These are phyloP conservation scores for Gallinago jamesoni DNA, from an alignment of 2,113 vertebrate genomes.

Conservation along the genomic window DNA sequence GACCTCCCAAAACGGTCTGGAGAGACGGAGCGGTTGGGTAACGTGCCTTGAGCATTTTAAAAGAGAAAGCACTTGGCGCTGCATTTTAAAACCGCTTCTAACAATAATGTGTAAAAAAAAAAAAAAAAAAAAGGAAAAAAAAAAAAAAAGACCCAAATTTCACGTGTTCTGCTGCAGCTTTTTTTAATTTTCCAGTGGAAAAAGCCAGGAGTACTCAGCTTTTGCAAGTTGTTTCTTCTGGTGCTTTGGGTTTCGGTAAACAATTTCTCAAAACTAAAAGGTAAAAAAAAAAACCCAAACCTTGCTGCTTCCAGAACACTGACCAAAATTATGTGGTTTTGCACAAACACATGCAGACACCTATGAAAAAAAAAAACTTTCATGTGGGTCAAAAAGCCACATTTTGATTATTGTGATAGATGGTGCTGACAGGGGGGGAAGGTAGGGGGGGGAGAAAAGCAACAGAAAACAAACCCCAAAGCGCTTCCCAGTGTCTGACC, in stretches of 20 bases:
- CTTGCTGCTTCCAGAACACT: neutral
- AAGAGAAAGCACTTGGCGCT: conserved; percentile 52
- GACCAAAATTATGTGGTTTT: conserved; percentile 21
- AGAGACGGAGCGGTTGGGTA: neutral
- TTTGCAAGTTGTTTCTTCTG: conserved; percentile 5
- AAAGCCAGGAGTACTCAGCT: conserved; percentile 46
- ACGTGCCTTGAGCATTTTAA: neutral
- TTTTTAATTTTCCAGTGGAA: conserved; percentile 54
- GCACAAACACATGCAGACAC: neutral
- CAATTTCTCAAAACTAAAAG: conserved; percentile 36
- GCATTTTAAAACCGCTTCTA: neutral
- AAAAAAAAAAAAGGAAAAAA: neutral
- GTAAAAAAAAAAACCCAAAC: neutral
- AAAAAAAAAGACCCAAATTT: neutral
- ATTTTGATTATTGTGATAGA: neutral
- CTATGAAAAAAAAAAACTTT: neutral
- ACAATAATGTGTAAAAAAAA: conserved; percentile 12
- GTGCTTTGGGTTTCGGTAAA: neutral
- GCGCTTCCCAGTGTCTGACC: neutral
- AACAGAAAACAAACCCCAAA: neutral
- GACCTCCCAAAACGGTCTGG: neutral
- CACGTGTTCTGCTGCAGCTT: conserved; percentile 27
- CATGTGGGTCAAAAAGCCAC: conserved; percentile 46
- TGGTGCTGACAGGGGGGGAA: neutral
- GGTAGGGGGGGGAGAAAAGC: too few species aligned